Evolutionary conservation across 2,113 vertebrate species (phyloP).

Genomic region (Parus major): DNA sequence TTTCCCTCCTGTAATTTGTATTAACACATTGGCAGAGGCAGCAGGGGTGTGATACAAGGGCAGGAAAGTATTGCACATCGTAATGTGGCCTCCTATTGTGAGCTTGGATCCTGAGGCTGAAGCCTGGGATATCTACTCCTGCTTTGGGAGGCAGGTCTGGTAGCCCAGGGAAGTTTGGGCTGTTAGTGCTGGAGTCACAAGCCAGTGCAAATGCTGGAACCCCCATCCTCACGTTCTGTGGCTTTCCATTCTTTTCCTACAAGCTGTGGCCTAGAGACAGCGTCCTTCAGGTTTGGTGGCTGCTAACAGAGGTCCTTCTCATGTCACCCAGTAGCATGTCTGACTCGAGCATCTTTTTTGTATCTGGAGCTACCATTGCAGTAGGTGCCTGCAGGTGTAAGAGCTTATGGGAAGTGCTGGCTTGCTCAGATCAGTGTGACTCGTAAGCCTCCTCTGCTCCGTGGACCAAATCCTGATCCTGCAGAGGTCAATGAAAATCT

Average conservation of each 20-base stretch:
- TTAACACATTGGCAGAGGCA: background rate
- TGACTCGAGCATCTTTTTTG: background rate
- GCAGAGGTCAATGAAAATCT: conserved; percentile 53
- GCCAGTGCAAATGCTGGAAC: background rate
- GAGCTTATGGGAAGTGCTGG: background rate
- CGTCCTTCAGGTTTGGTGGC: background rate
- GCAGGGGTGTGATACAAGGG: background rate
- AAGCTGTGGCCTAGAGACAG: background rate
- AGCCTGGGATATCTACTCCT: background rate
- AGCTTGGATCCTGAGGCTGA: background rate
- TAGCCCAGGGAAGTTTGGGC: background rate
- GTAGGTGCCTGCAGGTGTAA: background rate
- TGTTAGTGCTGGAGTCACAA: background rate
- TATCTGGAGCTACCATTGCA: background rate
- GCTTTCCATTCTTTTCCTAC: background rate
- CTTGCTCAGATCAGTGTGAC: background rate
- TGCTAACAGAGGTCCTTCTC: background rate
- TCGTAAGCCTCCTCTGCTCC: background rate
- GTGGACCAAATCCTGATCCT: background rate
- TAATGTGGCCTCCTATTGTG: conserved; percentile 8
- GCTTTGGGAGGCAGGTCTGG: background rate
- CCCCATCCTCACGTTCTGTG: background rate
- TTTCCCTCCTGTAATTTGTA: background rate
- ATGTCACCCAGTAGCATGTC: fast-evolving
- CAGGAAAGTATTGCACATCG: conserved; percentile 19